phyloP scores from a whole-genome alignment of 2,113 vertebrate species.

The Struthio camelus region DNA sequence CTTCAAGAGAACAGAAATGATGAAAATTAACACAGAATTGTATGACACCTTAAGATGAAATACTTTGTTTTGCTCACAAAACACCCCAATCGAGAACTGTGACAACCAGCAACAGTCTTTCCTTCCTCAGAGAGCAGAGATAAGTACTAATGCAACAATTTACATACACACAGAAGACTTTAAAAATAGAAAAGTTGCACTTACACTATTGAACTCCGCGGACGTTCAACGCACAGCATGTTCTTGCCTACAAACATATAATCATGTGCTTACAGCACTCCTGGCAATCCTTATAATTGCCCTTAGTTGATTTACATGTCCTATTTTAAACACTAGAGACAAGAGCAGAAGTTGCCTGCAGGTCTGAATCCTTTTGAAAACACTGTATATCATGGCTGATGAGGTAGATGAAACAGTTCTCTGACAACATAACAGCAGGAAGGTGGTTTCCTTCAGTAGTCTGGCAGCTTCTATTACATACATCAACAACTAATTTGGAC shows the following conservation, averaged over 20 bases:
- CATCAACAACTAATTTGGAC: slow-evolving; percentile 29
- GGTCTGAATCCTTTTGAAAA: slow-evolving; percentile 25
- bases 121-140: background rate
- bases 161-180: background rate
- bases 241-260: background rate
- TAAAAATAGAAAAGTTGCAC: fast-evolving
- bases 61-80: background rate
- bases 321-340: background rate
- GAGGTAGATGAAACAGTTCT: background rate
- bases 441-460: slow-evolving; percentile 38
- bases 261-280: background rate
- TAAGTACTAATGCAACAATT: background rate
- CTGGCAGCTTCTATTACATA: background rate
- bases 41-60: background rate
- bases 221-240: background rate
- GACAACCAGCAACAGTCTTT: background rate
- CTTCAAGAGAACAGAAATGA: background rate
- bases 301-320: background rate
- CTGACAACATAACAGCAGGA: background rate
- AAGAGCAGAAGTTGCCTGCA: background rate
- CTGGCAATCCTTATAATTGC: background rate
- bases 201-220: background rate
- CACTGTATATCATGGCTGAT: background rate
- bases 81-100: background rate
- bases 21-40: fast-evolving